Percentiles rank a stretch among this genome's conserved stretches.
Conservation (phyloP, 2,888 invertebrate species). For the Spialia ferax region DNA sequence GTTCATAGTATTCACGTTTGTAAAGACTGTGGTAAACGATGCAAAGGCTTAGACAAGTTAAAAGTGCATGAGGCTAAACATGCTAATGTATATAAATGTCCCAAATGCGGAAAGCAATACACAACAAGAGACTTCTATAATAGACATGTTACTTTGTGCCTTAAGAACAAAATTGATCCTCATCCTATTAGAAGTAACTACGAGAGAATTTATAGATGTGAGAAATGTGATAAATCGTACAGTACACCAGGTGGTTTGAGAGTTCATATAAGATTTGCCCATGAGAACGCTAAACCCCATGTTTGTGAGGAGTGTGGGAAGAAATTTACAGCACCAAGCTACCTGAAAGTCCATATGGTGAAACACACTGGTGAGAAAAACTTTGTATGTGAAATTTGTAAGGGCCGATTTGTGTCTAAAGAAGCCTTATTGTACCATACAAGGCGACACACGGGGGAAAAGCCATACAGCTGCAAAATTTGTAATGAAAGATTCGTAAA, state of each 20-base stretch:
- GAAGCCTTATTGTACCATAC: slow-evolving; percentile 77
- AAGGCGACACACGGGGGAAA: slow-evolving; percentile 77
- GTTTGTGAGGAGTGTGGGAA: slow-evolving; percentile 71
- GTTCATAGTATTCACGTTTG: slow-evolving; percentile 63
- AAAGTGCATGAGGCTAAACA: slow-evolving; percentile 71
- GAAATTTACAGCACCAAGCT: slow-evolving; percentile 78
- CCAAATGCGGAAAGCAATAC: slow-evolving; percentile 75
- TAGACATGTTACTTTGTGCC: slow-evolving; percentile 72
- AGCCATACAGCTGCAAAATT: slow-evolving; percentile 71
- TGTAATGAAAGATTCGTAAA: slow-evolving; percentile 77
- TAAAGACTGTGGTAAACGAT: slow-evolving; percentile 72
- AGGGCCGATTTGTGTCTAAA: slow-evolving; percentile 72
- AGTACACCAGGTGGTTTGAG: slow-evolving; percentile 72
- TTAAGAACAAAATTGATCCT: slow-evolving; percentile 65
- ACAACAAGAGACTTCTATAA: slow-evolving; percentile 68
- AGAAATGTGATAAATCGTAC: slow-evolving; percentile 72
- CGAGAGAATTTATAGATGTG: slow-evolving; percentile 62
- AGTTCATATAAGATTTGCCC: slow-evolving; percentile 73
- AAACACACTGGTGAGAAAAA: slow-evolving; percentile 78
- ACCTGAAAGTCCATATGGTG: slow-evolving; percentile 72
- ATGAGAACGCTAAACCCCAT: slow-evolving; percentile 74
- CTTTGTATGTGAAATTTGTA: slow-evolving; percentile 71
- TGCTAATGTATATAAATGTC: slow-evolving; percentile 63
- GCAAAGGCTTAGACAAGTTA: slow-evolving; percentile 62
- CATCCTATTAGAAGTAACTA: slow-evolving; percentile 70